Conservation (phyloP, 37 sponge, comb jelly and placozoan species). For the Aphrocallistes beatrix region DNA sequence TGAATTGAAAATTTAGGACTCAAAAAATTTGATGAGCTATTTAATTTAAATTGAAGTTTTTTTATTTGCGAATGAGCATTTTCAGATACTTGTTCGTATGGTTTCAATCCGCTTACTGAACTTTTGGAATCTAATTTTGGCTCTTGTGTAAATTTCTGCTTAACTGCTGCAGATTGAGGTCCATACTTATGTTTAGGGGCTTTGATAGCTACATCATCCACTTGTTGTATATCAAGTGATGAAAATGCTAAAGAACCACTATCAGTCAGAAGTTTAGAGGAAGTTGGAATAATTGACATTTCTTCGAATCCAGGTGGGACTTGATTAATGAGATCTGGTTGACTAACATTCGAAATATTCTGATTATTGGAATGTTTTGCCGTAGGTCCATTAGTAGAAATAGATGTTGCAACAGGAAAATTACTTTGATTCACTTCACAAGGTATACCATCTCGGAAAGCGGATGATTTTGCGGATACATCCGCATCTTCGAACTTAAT, state of each 20-base stretch:
- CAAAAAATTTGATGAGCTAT: background rate
- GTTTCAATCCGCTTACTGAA: background rate
- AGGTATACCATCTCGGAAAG: too few relatives aligned
- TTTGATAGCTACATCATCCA: background rate
- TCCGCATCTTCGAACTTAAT: too few relatives aligned
- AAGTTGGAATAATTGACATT: background rate
- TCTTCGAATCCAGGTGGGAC: background rate
- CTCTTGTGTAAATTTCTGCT: background rate
- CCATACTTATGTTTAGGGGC: background rate
- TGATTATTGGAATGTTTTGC: too few relatives aligned
- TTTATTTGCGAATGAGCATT: background rate
- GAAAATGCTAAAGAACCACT: background rate
- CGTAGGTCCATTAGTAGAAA: too few relatives aligned
- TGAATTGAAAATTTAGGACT: background rate
- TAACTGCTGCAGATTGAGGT: background rate
- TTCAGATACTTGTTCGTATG: background rate
- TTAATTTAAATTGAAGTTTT: slow-evolving; percentile 4
- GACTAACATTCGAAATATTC: too few relatives aligned
- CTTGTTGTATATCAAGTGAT: background rate
- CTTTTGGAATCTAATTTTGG: background rate
- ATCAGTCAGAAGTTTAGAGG: background rate
- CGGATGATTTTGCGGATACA: too few relatives aligned
- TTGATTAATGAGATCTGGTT: too few relatives aligned
- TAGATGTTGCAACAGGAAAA: too few relatives aligned
- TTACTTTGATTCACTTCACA: too few relatives aligned